phyloP scores from a whole-genome alignment of 2,888 invertebrate species.

The Epinotia ramella region DNA sequence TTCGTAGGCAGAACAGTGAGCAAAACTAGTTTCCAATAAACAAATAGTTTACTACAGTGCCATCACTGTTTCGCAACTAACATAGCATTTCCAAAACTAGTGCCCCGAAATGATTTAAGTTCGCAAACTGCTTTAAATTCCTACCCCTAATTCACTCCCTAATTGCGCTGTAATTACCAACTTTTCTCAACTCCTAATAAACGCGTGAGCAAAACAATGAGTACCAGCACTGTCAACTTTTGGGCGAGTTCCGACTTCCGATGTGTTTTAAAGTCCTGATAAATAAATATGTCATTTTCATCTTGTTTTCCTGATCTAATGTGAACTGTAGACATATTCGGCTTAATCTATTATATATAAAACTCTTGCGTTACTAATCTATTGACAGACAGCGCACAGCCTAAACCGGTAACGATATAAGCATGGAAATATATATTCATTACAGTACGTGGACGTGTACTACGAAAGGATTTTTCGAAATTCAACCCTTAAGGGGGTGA shows the following conservation, averaged over 20 bases:
- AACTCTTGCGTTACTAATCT: too few relatives aligned
- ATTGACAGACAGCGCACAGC: too few relatives aligned
- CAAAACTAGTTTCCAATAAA: too few relatives aligned
- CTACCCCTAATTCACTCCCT: constrained; percentile 27
- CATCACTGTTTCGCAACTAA: neutral
- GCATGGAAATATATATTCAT: too few relatives aligned
- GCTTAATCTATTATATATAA: too few relatives aligned
- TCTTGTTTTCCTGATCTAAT: too few relatives aligned
- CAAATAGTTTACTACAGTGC: neutral
- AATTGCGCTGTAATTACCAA: constrained; percentile 40
- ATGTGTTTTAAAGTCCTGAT: neutral
- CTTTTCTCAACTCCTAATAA: constrained; percentile 42
- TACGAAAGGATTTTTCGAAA: too few relatives aligned
- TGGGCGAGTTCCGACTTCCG: neutral
- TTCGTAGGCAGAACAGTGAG: too few relatives aligned
- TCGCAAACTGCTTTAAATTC: constrained; percentile 41
- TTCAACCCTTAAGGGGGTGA: too few relatives aligned
- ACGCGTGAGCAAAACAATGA: constrained; percentile 54
- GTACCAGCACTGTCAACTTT: constrained; percentile 60
- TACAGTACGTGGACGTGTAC: too few relatives aligned
- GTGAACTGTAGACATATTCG: too few relatives aligned
- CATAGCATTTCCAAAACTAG: constrained; percentile 26
- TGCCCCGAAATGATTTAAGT: constrained; percentile 36
- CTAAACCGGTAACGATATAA: too few relatives aligned
- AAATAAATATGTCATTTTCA: neutral